Evolutionary conservation across 2,113 vertebrate species (phyloP), one percentile per base, ranked within the genome.

Genomic region (Thoracochromis brauschi): DNA sequence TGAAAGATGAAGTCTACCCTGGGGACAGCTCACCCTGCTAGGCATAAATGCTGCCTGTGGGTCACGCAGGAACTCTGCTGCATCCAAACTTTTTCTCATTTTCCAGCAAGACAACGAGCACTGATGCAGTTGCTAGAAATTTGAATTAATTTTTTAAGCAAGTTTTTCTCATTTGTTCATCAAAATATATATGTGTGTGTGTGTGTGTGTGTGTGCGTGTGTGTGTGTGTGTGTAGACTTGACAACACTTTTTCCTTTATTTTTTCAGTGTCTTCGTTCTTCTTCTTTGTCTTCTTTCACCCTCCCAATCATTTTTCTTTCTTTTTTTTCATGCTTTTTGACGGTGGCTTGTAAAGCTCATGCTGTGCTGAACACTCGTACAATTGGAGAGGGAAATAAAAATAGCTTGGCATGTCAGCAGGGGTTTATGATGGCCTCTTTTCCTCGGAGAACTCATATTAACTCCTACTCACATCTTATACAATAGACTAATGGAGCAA

Each of bases 401-500:
- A 94, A 95, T 95, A 95, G 94, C 93, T 88, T 86, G 87, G 90
- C 87, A 88, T 91, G 90, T 93, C 93, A 95, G 94, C 90, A 85
- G 94, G 92, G 90, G 93, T 91, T 94, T 91, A 86, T 89, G 89
- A 92, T 94, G 91, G 93, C 93, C 91, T 93, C 89, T 90, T 93
- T 94, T 89, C 93, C 92, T 94, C 73, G 13, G 89, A 94, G 94
- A 94, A 86, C 91, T 92, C 87, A 65, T 87, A 90, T 85, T 88
- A 93, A 82, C 81, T 88, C 82, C 85, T 81, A 35, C 84, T 71
- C 89, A 87, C 86, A 83, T 87, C 73, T 91, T 51, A 57, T 89
- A 93, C 91, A 92, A 88, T 79, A 81, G 68, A 91, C 51, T 63
- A 91, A 84, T 85, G 55, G 75, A 60, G 71, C 73, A 84, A 80